Base-by-base conservation (phyloP, 2,888 invertebrate genomes). In the Meiosimyza decipiens region DNA sequence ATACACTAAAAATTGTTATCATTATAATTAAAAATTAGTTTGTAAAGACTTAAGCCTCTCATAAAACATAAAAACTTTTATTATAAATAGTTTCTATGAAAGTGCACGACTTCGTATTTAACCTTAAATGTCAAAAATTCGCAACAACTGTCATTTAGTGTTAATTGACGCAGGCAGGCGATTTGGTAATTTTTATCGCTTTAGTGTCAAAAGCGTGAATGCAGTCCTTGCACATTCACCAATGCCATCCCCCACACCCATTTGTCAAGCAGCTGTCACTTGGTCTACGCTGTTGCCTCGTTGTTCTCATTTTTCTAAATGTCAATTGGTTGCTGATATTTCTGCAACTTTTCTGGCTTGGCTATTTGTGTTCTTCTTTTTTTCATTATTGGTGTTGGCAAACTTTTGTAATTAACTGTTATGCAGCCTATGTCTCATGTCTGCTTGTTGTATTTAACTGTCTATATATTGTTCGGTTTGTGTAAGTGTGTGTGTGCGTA, bases 381-480 rank as follows among this genome's bases (percentile, higher is more conserved):
- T 50, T 51, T 63, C 51, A 51, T 64, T 64, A 64, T 64, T 51
- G 64, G 64, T 64, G 64, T 64, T 64, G 50, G 64, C 22, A 64
- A 64, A 64, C 64, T 64, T 64, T 64, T 51, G 64, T 64, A 64
- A 64, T 64, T 64, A 64, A 64, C 64, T 64, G 64, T 64, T 51
- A 64, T 64, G 64, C 64, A 64, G 64, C 64, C 64, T 64, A 64
- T 40, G 63, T n/a, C 33, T 22, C 51, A 16, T 28, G 22, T 40
- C 40, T 18, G 18, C 51, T 40, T 15, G 15, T 18, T 22, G 62
- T 40, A 16, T 18, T 16, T 22, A 28, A 28, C 28, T 57, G 60
- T n/a, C 16, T 28, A 18, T 28, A 28, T 59, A 15, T 59, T 2
- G 60, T n/a, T 9, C 1, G 9, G 1, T 40, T 9, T 40, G 2